Evolutionary conservation across 2,113 vertebrate genomes (phyloP), one percentile per base, ranked within the genome.

Genomic region (Phocoena phocoena): DNA sequence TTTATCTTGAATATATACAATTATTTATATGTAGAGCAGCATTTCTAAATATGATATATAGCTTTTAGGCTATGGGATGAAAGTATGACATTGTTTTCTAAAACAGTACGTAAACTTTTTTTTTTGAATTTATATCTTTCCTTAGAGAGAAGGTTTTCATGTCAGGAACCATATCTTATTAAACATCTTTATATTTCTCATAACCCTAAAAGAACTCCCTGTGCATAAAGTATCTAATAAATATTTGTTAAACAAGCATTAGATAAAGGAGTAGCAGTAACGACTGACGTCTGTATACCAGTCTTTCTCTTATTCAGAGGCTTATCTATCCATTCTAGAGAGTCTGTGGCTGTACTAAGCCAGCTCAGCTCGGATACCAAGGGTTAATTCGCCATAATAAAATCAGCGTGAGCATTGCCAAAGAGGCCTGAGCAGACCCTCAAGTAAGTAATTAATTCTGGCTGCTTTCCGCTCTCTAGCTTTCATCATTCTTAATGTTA

Each of bases 381-480:
- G 97, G 94, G 97, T 98, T 98, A 98, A 98, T 81, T 31, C 85
- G 71, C 86, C 94, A 55, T 89, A 70, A 84, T 96, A 93, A 96
- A 97, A 93, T 70, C 97, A 97, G 97, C 96, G 70, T n/a, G 93
- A 96, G 36, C 85, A 71, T 92, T 83, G 86, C 92, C 90, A 79
- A 91, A 73, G 92, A 97, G 88, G 96, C 96, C 97, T 88, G 97
- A 95, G 96, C 96, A 97, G 94, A 98, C 97, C 96, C 96, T 97
- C 95, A 95, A 98, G 97, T 98, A 94, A 97, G 97, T 97, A 97
- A 98, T 97, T 98, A 98, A 97, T 98, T 97, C 97, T 96, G 94
- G 93, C 98, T 98, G 97, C 96, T 96, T 98, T 97, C 97, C 50
- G 63, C 97, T 96, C 96, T 97, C 81, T 85, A 96, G 87, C 81